phyloP scores from a whole-genome alignment of 2,113 vertebrate species.

The Rynchops niger region DNA sequence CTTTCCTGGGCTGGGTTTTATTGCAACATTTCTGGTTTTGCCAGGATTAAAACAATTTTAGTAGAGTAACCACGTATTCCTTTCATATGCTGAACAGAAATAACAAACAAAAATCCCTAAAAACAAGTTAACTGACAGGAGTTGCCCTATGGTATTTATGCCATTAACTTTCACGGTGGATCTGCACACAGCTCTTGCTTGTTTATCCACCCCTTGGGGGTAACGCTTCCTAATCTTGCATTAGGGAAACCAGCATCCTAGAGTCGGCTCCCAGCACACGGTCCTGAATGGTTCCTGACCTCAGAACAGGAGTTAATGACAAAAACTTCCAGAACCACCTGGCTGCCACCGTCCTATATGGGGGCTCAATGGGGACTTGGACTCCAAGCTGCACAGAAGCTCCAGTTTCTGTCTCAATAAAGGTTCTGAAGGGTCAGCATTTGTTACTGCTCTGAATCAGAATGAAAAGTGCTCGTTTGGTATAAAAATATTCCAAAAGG shows the following conservation, averaged over 20 bases:
- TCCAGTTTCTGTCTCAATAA: background rate
- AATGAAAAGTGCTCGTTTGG: background rate
- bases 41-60: background rate
- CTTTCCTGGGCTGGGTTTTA: conserved; percentile 23
- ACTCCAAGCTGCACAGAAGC: background rate
- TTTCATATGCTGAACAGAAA: background rate
- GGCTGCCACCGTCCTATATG: background rate
- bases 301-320: background rate
- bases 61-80: background rate
- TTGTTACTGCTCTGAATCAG: background rate
- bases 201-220: background rate
- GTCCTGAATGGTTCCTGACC: background rate
- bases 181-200: background rate
- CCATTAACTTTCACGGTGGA: background rate
- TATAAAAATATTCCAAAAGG: background rate
- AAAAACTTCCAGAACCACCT: background rate
- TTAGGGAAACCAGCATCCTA: background rate
- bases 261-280: background rate
- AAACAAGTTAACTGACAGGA: background rate
- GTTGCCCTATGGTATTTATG: fast-evolving
- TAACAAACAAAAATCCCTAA: background rate
- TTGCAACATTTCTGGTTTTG: conserved; percentile 27
- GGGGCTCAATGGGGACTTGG: background rate
- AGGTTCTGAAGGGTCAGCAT: background rate
- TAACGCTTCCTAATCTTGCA: background rate